Conservation (phyloP, 35 echinoderm and acorn worm genomes). For the Stichopus chloronotus region DNA sequence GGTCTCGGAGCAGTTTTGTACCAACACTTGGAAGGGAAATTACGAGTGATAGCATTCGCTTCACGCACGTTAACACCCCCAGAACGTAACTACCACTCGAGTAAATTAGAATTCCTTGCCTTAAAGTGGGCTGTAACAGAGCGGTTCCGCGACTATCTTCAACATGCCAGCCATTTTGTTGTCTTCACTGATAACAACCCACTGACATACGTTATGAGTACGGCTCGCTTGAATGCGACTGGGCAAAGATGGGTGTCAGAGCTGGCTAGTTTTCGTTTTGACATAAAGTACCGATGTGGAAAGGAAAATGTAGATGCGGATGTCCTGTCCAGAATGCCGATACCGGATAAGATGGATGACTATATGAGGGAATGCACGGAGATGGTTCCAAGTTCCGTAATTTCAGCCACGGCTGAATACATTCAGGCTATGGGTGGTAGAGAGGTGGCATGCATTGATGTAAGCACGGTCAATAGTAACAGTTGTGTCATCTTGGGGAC, state of each 20-base stretch:
- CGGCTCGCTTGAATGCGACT: background rate
- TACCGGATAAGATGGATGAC: background rate
- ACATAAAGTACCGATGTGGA: slow-evolving; percentile 11
- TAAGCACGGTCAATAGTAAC: slow-evolving; percentile 10
- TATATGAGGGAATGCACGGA: background rate
- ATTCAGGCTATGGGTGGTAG: background rate
- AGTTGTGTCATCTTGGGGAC: too few species aligned
- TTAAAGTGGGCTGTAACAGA: too few species aligned
- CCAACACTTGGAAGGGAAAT: too few species aligned
- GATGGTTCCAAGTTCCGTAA: background rate
- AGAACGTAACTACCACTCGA: too few species aligned
- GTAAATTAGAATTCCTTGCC: too few species aligned
- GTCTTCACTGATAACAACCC: slow-evolving; percentile 37
- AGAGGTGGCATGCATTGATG: slow-evolving; percentile 3
- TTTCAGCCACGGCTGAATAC: background rate
- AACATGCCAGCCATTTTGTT: slow-evolving; percentile 10
- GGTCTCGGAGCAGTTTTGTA: too few species aligned
- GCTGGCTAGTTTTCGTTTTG: slow-evolving; percentile 36
- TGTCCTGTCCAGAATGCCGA: slow-evolving; percentile 27
- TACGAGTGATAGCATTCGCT: too few species aligned
- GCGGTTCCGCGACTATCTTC: background rate
- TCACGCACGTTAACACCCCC: too few species aligned
- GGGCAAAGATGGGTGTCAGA: slow-evolving; percentile 41
- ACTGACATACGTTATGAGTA: slow-evolving; percentile 33
- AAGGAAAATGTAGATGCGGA: slow-evolving; percentile 29